phyloP scores from a whole-genome alignment of 2,113 vertebrate genomes.

The Tympanuchus pallidicinctus region DNA sequence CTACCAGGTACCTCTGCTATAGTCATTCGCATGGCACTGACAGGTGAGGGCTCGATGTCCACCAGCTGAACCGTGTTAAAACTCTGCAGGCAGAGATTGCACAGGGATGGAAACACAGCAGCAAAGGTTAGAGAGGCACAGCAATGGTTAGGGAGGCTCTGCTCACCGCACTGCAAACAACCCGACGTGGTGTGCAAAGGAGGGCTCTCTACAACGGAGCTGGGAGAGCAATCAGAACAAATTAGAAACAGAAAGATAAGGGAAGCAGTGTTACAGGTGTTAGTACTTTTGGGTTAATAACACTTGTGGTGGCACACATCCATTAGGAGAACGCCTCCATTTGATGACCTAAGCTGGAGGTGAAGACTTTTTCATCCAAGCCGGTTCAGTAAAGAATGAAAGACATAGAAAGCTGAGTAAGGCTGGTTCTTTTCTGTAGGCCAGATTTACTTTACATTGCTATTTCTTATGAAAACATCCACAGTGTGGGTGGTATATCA shows the following conservation, averaged over 20 bases:
- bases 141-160: conserved; percentile 45
- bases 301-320: fast-evolving
- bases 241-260: neutral
- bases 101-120: conserved; percentile 75
- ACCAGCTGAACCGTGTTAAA: conserved; percentile 95
- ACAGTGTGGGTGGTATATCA: neutral
- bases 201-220: neutral
- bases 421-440: neutral
- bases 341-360: neutral
- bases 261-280: neutral
- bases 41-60: conserved; percentile 97
- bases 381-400: neutral
- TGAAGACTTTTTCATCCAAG: neutral
- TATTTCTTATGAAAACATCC: neutral
- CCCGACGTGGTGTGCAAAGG: neutral
- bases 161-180: neutral
- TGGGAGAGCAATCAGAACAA: neutral
- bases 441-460: neutral
- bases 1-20: conserved; percentile 91
- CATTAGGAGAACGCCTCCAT: neutral
- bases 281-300: neutral
- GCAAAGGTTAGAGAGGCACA: conserved; percentile 76
- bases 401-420: neutral
- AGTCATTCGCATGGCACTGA: conserved; percentile 99
- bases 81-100: conserved; percentile 84